These are phyloP conservation scores for Acromyrmex charruanus DNA, from an alignment of 1,140 invertebrate species.

Conservation along the genomic window DNA sequence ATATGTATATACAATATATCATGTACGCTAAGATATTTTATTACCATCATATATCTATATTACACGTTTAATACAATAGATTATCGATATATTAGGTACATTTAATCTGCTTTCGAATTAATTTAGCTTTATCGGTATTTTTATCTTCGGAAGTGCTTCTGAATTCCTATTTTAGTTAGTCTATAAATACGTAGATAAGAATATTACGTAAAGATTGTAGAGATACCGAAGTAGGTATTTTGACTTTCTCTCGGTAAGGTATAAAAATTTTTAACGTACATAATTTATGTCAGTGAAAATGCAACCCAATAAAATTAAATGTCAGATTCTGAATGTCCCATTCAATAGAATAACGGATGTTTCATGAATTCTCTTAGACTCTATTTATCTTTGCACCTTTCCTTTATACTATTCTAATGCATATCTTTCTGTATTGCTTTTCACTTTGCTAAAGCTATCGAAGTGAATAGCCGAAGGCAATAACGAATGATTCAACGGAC, in stretches of 20 bases:
- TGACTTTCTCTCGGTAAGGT: neutral
- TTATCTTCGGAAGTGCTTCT: slow-evolving; percentile 21
- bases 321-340: neutral
- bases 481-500: slow-evolving; percentile 47
- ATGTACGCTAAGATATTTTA: slow-evolving; percentile 37
- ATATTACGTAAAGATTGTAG: neutral
- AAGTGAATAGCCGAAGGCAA: slow-evolving; percentile 48
- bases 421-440: slow-evolving; percentile 34
- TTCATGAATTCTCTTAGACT: neutral
- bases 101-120: slow-evolving; percentile 48
- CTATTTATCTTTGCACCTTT: neutral
- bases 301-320: neutral
- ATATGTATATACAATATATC: neutral
- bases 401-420: slow-evolving; percentile 35
- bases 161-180: slow-evolving; percentile 15
- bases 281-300: neutral
- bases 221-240: slow-evolving; percentile 21
- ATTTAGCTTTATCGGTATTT: slow-evolving; percentile 40
- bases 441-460: neutral
- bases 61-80: slow-evolving; percentile 28
- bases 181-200: slow-evolving; percentile 32
- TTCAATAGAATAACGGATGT: slow-evolving; percentile 10
- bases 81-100: slow-evolving; percentile 24
- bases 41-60: slow-evolving; percentile 26
- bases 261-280: neutral